Evolutionary conservation across 2,888 invertebrate genomes (phyloP), one percentile per base, ranked within the genome.

Genomic region (Clunio marinus): DNA sequence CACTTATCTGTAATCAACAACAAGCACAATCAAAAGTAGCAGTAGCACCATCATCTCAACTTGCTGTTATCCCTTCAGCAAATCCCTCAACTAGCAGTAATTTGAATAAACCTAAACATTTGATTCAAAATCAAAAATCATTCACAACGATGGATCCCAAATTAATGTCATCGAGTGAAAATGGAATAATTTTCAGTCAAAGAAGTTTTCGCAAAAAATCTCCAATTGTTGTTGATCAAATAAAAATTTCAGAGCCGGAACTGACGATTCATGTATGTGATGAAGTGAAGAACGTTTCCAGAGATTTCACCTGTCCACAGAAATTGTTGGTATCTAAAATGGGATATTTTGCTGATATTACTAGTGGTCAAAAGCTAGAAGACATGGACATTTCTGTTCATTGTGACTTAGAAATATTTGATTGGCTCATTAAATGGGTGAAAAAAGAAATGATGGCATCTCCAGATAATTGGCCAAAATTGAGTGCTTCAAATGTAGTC

Each of bases 351-450:
- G 92, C 92, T 8, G 91, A 92, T 75, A 91, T 93, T 2, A 91
- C 91, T 0, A 86, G 88, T 15, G 91, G 86, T 74, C 91, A 92
- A 75, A 83, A 86, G 69, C 78, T 93, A 5, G 89, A 91, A 75
- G 95, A 96, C 74, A 93, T 96, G 86, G 96, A 96, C 75, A 96
- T 97, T 72, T 95, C 95, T 0, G 96, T 97, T 0, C 96, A 96
- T 76, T 97, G 96, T 76, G 96, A 97, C 79, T 89, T 97, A 69
- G 85, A 90, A 76, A 94, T 96, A 70, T 97, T 97, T 78, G 96
- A 96, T 74, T 96, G 96, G 95, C 81, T 97, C 66, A 94, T 96
- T 90, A 86, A 88, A 71, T 96, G 96, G 93, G 91, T 96, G n/a
- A 93, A 94, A 77, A 83, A 86, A 28, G 89, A 89, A 72, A 80